Evolutionary conservation across 2,888 invertebrate genomes (phyloP).

Genomic region (Leptothorax acervorum): DNA sequence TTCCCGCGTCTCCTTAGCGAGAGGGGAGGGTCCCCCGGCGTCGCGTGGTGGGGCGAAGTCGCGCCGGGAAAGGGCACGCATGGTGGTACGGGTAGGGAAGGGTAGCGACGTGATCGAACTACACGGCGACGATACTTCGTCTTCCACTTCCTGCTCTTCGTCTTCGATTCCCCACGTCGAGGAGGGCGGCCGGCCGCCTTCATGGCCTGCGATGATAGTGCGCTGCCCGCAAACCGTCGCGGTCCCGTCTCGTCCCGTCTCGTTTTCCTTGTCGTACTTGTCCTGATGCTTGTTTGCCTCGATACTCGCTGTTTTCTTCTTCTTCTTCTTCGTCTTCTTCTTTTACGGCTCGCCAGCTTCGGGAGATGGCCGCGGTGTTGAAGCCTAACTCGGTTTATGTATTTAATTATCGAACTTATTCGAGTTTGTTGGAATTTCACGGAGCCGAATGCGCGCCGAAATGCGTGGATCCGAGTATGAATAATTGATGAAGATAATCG

Average conservation of each 20-base stretch:
- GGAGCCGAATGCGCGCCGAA: not conserved
- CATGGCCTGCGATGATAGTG: conserved; percentile 46
- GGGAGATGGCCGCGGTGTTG: not conserved
- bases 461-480: conserved; percentile 26
- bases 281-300: conserved; percentile 51
- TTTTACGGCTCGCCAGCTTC: not conserved
- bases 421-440: conserved; percentile 31
- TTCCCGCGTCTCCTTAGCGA: conserved; percentile 11
- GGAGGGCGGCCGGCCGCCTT: conserved; percentile 49
- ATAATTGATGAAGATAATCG: conserved; percentile 47
- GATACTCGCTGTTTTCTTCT: conserved; percentile 15
- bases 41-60: conserved; percentile 61
- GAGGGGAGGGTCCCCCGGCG: conserved; percentile 43
- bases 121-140: conserved; percentile 52
- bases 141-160: conserved; percentile 61
- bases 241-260: conserved; percentile 63
- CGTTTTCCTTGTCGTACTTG: conserved; percentile 44
- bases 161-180: conserved; percentile 63
- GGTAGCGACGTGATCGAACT: conserved; percentile 63
- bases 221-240: conserved; percentile 37
- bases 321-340: not conserved
- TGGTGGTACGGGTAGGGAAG: conserved; percentile 13
- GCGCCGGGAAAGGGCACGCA: conserved; percentile 34
- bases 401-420: conserved; percentile 51
- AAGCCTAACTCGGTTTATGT: conserved; percentile 31